Evolutionary conservation across 2,113 vertebrate species (phyloP).

Genomic region (Pseudonaja textilis): DNA sequence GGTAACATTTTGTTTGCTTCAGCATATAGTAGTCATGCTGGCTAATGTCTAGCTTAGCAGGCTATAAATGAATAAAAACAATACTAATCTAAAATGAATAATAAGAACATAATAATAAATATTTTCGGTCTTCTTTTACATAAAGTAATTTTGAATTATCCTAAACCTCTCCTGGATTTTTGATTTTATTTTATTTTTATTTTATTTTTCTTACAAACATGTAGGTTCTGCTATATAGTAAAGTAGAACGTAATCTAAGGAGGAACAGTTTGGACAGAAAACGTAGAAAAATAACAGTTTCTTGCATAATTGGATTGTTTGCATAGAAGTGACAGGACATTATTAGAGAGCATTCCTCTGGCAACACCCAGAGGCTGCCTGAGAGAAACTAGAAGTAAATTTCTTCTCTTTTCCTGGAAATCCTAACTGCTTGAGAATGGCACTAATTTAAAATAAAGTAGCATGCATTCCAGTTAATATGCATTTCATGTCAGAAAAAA

Average conservation of each 20-base stretch:
- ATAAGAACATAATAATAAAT: not conserved
- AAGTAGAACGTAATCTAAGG: not conserved
- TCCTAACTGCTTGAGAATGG: not conserved
- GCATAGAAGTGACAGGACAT: not conserved
- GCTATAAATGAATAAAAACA: not conserved
- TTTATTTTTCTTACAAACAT: not conserved
- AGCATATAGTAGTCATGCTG: not conserved
- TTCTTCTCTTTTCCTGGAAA: not conserved
- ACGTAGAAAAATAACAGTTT: not conserved
- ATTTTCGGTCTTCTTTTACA: not conserved
- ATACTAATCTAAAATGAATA: not conserved
- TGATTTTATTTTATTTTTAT: not conserved
- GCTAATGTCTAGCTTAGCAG: not conserved
- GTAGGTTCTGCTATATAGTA: not conserved
- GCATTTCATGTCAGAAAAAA: not conserved
- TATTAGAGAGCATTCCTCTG: conserved; percentile 6
- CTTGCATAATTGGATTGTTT: not conserved
- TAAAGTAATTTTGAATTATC: not conserved
- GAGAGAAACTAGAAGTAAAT: not conserved
- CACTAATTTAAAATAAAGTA: not conserved
- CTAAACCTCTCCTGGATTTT: not conserved
- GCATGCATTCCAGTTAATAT: not conserved
- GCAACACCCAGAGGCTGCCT: conserved; percentile 1
- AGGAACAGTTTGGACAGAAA: not conserved
- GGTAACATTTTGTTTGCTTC: not conserved